These are phyloP conservation scores for Oscheius onirici DNA, from an alignment of 2,888 invertebrate species.

Conservation along the genomic window DNA sequence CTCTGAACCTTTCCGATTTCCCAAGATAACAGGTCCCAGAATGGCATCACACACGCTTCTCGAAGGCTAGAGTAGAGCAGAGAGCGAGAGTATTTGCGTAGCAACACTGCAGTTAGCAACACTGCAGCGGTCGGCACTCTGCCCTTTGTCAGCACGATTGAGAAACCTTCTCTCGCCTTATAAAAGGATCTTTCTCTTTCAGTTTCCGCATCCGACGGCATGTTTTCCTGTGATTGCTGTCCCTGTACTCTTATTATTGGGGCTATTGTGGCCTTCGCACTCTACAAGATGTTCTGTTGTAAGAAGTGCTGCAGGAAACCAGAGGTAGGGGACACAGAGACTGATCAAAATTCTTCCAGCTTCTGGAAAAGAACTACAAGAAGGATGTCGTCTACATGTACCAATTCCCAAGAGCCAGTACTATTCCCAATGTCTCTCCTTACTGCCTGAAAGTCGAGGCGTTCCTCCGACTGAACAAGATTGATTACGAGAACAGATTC, in stretches of 20 bases:
- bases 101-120: not conserved
- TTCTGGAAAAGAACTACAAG: slow-evolving; percentile 23
- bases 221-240: not conserved
- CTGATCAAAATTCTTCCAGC: not conserved
- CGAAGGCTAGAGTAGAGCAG: no score
- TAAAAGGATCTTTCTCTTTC: not conserved
- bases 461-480: slow-evolving; percentile 61
- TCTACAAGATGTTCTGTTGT: slow-evolving; percentile 2
- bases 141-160: slow-evolving; percentile 16
- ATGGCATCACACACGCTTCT: no score
- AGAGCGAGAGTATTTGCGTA: no score
- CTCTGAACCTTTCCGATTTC: no score
- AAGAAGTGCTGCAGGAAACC: not conserved
- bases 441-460: slow-evolving; percentile 67
- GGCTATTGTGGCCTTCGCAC: not conserved
- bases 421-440: slow-evolving; percentile 66
- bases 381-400: slow-evolving; percentile 65
- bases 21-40: no score
- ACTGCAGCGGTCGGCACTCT: not conserved
- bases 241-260: not conserved
- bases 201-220: not conserved
- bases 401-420: slow-evolving; percentile 58
- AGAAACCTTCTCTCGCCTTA: not conserved
- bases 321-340: not conserved
- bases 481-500: slow-evolving; percentile 58